Conservation (phyloP, 2,888 invertebrate genomes). For the Lampropteryx suffumata region DNA sequence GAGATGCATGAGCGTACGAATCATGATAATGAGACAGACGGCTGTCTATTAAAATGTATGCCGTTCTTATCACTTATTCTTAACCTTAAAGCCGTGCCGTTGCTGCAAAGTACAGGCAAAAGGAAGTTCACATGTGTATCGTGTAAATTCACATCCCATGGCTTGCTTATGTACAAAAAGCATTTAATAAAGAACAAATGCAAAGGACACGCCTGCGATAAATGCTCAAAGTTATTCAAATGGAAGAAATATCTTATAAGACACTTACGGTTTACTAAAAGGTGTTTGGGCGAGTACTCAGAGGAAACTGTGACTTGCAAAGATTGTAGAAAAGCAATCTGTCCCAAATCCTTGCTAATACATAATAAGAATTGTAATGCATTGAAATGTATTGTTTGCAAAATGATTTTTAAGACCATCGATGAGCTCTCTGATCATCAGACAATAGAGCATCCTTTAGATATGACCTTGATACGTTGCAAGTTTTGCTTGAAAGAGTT, state of each 20-base stretch:
- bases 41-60: slow-evolving; percentile 45
- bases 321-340: slow-evolving; percentile 43
- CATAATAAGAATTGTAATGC: slow-evolving; percentile 50
- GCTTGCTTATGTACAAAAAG: slow-evolving; percentile 40
- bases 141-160: slow-evolving; percentile 40
- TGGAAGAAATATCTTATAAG: slow-evolving; percentile 32
- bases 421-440: slow-evolving; percentile 54
- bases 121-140: slow-evolving; percentile 35
- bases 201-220: slow-evolving; percentile 42
- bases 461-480: slow-evolving; percentile 49
- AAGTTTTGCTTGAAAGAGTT: slow-evolving; percentile 58
- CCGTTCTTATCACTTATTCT: slow-evolving; percentile 51
- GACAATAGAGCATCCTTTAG: slow-evolving; percentile 43
- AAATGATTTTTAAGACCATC: slow-evolving; percentile 44
- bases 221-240: slow-evolving; percentile 48
- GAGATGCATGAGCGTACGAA: slow-evolving; percentile 38
- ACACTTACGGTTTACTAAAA: slow-evolving; percentile 38
- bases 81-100: slow-evolving; percentile 46
- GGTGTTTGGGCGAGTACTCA: slow-evolving; percentile 17
- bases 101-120: slow-evolving; percentile 5
- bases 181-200: slow-evolving; percentile 51
- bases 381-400: slow-evolving; percentile 54
- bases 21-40: slow-evolving; percentile 47
- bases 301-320: slow-evolving; percentile 33
- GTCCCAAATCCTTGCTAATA: background rate